Conservation (phyloP, 2,113 vertebrate genomes). For the Dicentrarchus labrax region DNA sequence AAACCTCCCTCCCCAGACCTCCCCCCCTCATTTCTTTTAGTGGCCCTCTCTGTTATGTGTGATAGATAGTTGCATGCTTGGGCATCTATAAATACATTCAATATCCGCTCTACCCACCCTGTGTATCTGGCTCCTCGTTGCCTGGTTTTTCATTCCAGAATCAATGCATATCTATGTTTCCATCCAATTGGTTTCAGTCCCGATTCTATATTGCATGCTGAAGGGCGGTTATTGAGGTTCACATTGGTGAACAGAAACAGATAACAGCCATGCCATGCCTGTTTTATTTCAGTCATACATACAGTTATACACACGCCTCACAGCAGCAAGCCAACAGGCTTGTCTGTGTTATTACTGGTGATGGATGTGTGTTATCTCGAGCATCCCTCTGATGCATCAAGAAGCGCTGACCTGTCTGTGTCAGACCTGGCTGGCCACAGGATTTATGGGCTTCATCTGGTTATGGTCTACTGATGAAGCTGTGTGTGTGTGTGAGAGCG, state of each 20-base stretch:
- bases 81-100: conserved; percentile 73
- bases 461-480: conserved; percentile 65
- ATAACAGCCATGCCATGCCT: conserved; percentile 27
- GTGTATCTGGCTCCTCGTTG: conserved; percentile 42
- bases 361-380: conserved; percentile 80
- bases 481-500: background rate
- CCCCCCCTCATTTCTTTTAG: conserved; percentile 31
- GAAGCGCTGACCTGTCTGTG: conserved; percentile 78
- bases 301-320: conserved; percentile 14
- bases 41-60: conserved; percentile 40
- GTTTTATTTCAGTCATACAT: conserved; percentile 48
- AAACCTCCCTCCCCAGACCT: conserved; percentile 32
- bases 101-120: conserved; percentile 35
- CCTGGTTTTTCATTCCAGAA: conserved; percentile 70
- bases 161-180: conserved; percentile 78
- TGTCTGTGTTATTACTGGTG: conserved; percentile 71
- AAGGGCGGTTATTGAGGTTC: conserved; percentile 44
- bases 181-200: conserved; percentile 50
- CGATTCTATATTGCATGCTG: conserved; percentile 61
- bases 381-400: conserved; percentile 71
- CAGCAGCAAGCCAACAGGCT: conserved; percentile 51
- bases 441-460: conserved; percentile 76
- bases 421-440: conserved; percentile 67
- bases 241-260: conserved; percentile 46
- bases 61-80: conserved; percentile 39